Evolutionary conservation across 2,888 invertebrate genomes (phyloP), one percentile per base, ranked within the genome.

Genomic region (Lysandra coridon): DNA sequence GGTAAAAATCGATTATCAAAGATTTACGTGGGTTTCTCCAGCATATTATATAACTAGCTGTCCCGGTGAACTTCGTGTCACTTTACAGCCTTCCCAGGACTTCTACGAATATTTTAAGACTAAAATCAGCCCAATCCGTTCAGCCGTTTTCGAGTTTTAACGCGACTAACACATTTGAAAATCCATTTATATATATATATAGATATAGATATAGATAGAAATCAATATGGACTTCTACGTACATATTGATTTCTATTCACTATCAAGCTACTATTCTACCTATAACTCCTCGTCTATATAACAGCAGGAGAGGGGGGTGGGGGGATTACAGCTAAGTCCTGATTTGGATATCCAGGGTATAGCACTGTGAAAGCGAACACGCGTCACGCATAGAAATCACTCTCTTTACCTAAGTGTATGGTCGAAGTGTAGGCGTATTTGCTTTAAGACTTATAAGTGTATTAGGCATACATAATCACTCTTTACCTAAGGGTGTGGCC

Each of bases 301-400:
- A 37, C 33, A 33, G 17, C 33, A 10, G 30, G 23, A 6, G 30
- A 4, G 62, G 23, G 64, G 64, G 14, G 69, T 1, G 30, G 33
- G 69, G 69, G 12, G 64, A 12, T 64, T 64, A 33, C 69, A 4
- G 69, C 14, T 69, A 69, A 69, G 69, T 69, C 69, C 69, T 69
- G 69, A 69, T 69, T 69, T 69, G 69, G 69, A 69, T 69, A 69
- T 69, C 69, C 69, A 69, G 69, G 69, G 69, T 69, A 69, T 69
- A 33, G 17, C 7, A 14, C 62, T 73, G 74, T 33, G 79, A 79
- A 79, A 79, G 74, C 64, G 44, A 17, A 74, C 78, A 75, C 86
- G 84, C 88, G 89, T 85, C 88, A 88, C 91, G 92, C 92, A 92
- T 92, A 92, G 93, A 92, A 92, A 93, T 92, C 91, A 88, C 86